Percentiles rank a stretch among this genome's conserved stretches.
Conservation (phyloP, 92 coral and sea anemone genomes). For the Chrysogorgia sp. region DNA sequence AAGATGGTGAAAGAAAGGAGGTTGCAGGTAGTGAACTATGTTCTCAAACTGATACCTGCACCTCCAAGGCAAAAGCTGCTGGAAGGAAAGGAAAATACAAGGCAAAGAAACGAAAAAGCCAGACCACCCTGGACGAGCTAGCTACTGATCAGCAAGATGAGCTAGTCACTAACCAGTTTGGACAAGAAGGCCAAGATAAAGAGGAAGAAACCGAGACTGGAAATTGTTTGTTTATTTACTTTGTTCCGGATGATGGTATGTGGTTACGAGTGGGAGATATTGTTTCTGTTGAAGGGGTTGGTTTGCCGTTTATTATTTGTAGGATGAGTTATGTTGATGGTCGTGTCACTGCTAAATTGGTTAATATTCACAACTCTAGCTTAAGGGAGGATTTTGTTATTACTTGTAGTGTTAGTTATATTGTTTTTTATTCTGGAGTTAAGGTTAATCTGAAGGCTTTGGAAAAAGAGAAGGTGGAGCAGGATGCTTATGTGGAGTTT, state of each 20-base stretch:
- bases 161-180: neutral
- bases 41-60: slow-evolving; percentile 1
- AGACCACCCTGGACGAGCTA: slow-evolving; percentile 2
- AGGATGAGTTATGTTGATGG: neutral
- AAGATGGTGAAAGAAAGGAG: slow-evolving; percentile 1
- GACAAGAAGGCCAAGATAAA: neutral
- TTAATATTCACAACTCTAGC: neutral
- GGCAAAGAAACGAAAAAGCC: neutral
- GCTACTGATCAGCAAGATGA: slow-evolving; percentile 4
- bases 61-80: neutral
- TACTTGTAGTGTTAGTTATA: neutral
- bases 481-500: slow-evolving; percentile 1
- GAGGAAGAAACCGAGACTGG: neutral
- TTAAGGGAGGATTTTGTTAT: neutral
- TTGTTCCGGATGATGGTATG: slow-evolving; percentile 25
- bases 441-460: neutral
- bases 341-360: neutral
- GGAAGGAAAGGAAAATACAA: neutral
- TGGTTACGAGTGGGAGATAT: slow-evolving; percentile 22
- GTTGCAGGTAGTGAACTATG: slow-evolving; percentile 12
- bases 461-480: slow-evolving; percentile 5
- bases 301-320: slow-evolving; percentile 17
- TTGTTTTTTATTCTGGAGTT: neutral
- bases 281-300: slow-evolving; percentile 17
- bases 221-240: slow-evolving; percentile 1